phyloP scores from a whole-genome alignment of 2,797 vertebrate genomes.

The Bucorvus abyssinicus region DNA sequence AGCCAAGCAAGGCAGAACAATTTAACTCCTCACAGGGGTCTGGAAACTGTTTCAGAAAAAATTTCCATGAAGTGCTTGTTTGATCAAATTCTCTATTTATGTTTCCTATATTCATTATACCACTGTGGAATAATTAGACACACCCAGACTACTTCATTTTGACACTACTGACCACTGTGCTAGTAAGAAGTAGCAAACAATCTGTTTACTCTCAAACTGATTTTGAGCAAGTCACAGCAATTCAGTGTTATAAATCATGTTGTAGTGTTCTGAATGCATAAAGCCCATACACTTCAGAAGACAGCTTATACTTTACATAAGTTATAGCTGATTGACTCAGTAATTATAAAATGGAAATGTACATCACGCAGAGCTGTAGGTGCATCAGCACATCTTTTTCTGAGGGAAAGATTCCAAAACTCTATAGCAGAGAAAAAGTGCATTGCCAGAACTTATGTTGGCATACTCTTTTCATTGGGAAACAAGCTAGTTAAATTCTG shows the following conservation, averaged over 20 bases:
- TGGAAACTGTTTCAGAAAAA: neutral
- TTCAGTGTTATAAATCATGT: conserved; percentile 8
- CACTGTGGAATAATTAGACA: conserved; percentile 10
- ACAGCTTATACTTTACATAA: neutral
- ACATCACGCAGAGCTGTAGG: neutral
- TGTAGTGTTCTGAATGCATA: neutral
- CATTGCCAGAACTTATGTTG: neutral
- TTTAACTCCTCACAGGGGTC: neutral
- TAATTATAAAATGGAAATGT: conserved; percentile 35
- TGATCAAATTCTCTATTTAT: conserved; percentile 10
- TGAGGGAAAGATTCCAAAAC: neutral
- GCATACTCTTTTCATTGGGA: neutral
- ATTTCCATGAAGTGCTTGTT: neutral
- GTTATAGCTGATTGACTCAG: neutral
- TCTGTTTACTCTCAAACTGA: conserved; percentile 7
- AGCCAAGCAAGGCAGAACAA: neutral
- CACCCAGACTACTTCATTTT: conserved; percentile 9
- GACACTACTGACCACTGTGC: conserved; percentile 31
- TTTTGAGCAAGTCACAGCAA: conserved; percentile 38
- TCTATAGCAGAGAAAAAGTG: neutral
- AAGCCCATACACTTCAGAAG: neutral
- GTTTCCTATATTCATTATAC: neutral
- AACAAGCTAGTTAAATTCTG: neutral
- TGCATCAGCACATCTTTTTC: neutral
- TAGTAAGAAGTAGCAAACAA: conserved; percentile 29